phyloP scores from a whole-genome alignment of 2,888 invertebrate species.

The Ornithoptera alexandrae region DNA sequence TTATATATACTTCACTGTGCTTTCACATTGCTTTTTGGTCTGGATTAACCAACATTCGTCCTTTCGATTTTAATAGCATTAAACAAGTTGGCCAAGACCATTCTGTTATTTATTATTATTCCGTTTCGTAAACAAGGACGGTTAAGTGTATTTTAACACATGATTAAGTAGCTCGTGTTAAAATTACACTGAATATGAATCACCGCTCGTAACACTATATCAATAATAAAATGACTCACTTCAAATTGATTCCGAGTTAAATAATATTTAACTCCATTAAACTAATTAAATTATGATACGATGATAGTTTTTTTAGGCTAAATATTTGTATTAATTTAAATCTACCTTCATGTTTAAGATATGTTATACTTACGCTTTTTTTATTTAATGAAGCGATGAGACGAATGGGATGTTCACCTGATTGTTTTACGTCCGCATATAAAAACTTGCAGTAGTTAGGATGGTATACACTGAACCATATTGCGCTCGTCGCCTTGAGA shows the following conservation, averaged over 20 bases:
- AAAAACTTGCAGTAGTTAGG: too few species aligned
- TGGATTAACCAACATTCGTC: background rate
- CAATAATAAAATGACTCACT: slow-evolving; percentile 20
- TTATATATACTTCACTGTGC: too few species aligned
- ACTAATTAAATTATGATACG: background rate
- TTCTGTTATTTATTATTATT: background rate
- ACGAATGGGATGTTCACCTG: too few species aligned
- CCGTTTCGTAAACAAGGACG: background rate
- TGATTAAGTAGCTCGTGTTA: background rate
- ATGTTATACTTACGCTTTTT: too few species aligned
- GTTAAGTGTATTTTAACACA: background rate
- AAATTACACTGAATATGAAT: slow-evolving; percentile 9
- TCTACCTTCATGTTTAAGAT: too few species aligned
- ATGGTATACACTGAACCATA: too few species aligned
- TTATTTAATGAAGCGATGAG: too few species aligned
- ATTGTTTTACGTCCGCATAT: too few species aligned
- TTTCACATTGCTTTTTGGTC: background rate
- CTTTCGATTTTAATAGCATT: background rate
- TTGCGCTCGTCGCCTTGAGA: too few species aligned
- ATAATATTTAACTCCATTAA: slow-evolving; percentile 1
- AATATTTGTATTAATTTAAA: too few species aligned
- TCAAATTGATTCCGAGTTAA: slow-evolving; percentile 17
- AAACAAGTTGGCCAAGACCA: background rate
- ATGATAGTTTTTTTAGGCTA: too few species aligned
- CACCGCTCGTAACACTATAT: slow-evolving; percentile 11